A percentile compares a stretch with the other conserved stretches of the same genome.
Conservation (phyloP, 2,797 vertebrate genomes). For the Leptodactylus fallax region DNA sequence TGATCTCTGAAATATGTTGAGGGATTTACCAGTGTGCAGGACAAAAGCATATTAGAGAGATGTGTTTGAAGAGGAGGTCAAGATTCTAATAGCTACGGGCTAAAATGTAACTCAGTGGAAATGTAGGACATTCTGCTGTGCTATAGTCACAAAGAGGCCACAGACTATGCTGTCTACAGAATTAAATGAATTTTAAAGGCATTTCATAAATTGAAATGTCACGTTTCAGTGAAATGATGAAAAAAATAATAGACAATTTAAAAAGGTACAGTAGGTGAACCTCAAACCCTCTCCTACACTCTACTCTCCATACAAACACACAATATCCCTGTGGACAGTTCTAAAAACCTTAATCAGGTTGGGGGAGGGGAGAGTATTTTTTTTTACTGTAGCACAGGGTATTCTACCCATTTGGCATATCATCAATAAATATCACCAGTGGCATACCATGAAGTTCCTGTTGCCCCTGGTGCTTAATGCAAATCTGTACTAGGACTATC, state of each 20-base stretch:
- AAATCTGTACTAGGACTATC: neutral
- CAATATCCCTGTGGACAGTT: too few relatives aligned
- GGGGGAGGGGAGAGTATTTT: too few relatives aligned
- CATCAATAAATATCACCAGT: too few relatives aligned
- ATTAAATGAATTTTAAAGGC: neutral
- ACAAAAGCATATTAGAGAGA: slow-evolving; percentile 29
- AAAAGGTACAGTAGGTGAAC: too few relatives aligned
- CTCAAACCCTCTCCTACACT: too few relatives aligned
- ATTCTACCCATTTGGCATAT: too few relatives aligned
- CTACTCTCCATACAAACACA: too few relatives aligned
- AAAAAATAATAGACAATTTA: too few relatives aligned
- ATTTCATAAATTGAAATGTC: neutral
- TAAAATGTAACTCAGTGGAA: slow-evolving; percentile 18
- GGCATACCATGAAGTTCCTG: too few relatives aligned
- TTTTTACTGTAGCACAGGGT: too few relatives aligned
- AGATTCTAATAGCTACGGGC: slow-evolving; percentile 14
- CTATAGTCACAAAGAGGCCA: neutral
- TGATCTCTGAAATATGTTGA: slow-evolving; percentile 6
- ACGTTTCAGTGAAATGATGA: neutral
- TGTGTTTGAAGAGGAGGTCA: slow-evolving; percentile 25
- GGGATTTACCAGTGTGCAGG: slow-evolving; percentile 13
- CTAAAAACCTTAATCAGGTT: neutral
- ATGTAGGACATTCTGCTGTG: slow-evolving; percentile 20
- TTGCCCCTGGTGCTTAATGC: neutral
- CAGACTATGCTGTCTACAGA: neutral